A percentile compares a stretch with the other conserved stretches of the same genome.
Evolutionary conservation across 1,140 invertebrate genomes (phyloP).

Genomic region (Oryctes rhinoceros): DNA sequence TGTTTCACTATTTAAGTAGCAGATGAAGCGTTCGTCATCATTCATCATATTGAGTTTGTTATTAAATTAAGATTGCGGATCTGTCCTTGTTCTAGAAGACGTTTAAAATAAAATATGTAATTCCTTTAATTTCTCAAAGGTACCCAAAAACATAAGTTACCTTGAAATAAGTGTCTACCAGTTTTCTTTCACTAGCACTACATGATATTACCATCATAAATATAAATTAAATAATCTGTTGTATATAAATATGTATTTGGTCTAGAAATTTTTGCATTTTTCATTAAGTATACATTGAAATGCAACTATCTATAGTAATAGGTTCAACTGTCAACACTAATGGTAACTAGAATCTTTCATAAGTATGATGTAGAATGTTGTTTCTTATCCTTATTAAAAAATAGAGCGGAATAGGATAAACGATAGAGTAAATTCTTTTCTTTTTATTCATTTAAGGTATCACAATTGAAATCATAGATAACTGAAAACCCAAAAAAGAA

Average conservation of each 20-base stretch:
- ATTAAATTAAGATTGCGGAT: too few species aligned
- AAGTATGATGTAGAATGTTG: constrained; percentile 3
- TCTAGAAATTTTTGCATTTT: constrained; percentile 31
- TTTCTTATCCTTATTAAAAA: not conserved
- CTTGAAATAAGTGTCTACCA: constrained; percentile 4
- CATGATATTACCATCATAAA: not conserved
- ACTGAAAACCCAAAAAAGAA: not conserved
- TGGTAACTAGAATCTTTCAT: constrained; percentile 24
- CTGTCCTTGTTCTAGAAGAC: too few species aligned
- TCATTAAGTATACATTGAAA: constrained; percentile 32
- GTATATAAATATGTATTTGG: constrained; percentile 37
- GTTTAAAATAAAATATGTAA: too few species aligned
- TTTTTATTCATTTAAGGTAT: not conserved
- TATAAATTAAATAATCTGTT: constrained; percentile 32
- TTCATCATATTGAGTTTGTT: too few species aligned
- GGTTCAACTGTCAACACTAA: constrained; percentile 27
- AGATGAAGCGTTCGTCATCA: not conserved
- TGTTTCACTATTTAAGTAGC: too few species aligned
- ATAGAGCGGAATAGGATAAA: not conserved
- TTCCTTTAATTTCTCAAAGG: too few species aligned
- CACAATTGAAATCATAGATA: not conserved
- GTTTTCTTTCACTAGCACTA: constrained; percentile 13
- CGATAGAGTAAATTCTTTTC: not conserved
- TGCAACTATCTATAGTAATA: constrained; percentile 32
- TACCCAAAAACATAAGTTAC: too few species aligned